Base-by-base conservation (phyloP, 37 sponge, comb jelly and placozoan genomes). In the Lycopodina hypogea region DNA sequence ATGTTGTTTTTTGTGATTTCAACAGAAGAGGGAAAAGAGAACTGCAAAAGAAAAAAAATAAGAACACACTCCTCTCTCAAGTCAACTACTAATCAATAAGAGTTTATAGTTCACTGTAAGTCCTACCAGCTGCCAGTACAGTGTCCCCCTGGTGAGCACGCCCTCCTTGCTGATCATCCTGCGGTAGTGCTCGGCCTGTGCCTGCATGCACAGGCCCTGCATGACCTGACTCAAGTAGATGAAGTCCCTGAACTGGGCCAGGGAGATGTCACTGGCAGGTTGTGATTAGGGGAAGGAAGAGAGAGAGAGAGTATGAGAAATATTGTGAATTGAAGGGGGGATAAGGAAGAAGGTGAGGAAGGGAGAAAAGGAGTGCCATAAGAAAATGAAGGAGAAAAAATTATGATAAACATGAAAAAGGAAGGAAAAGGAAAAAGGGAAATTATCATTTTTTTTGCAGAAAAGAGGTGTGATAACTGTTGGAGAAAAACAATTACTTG, bases 71-170 rank as follows among this genome's bases (percentile, higher is more conserved):
- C n/a, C n/a, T n/a, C n/a, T n/a, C n/a, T n/a, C n/a, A n/a, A n/a
- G n/a, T n/a, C n/a, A n/a, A n/a, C n/a, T n/a, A n/a, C n/a, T n/a
- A n/a, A n/a, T n/a, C n/a, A n/a, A n/a, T n/a, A n/a, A n/a, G n/a
- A n/a, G n/a, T n/a, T n/a, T n/a, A n/a, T n/a, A n/a, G n/a, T n/a
- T n/a, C 22, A 40, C 3, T 4, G 50, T 42, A 22, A 1, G 24
- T 26, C 68, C 29, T 64, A 93, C 94, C 82, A 96, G 86, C 81
- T 96, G 96, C 96, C 96, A 96, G 82, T 96, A 96, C 15, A 96
- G 88, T 17, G 96, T 90, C 29, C 96, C 96, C 79, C 95, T 78
- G 15, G 96, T 96, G 56, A 84, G 78, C 28, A 70, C 86, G 1
- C 79, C 88, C 24, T 73, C 62, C 51, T 85, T 87, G 59, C 86